Evolutionary conservation across 53 echinoderm and acorn worm species (phyloP), one percentile per base, ranked within the genome.

Genomic region (Paelopatides confundens): DNA sequence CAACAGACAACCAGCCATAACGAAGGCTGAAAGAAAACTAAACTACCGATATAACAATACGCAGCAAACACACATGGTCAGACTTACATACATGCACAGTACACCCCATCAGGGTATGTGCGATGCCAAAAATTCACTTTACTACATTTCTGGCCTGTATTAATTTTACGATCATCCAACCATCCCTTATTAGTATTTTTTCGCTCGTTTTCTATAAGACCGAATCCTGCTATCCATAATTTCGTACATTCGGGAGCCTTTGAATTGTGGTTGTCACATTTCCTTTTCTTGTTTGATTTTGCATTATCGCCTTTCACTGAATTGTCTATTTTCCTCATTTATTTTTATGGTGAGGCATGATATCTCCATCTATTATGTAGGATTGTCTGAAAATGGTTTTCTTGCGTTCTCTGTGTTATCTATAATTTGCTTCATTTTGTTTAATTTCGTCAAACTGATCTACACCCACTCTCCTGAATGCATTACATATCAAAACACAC

Each of bases 141-240:
- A 58, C 23, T 34, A 82, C n/a, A 4, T 1, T 58, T 31, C 17
- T 82, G 82, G 28, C 82, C 82, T 18, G 82, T 36, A 82, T 82
- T 82, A 0, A 82, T 63, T 5, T 62, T 53, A 3, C 35, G 1
- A n/a, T 82, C 54, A 54, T 54, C 17, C 17, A 12, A 54, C 54
- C 54, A 54, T 54, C 17, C 2, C 54, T 0, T 54, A 14, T 54
- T 4, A 5, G 17, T 1, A 1, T 5, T 23, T 12, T 13, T 21
- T 4, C 54, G 12, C 17, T 54, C 24, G 17, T 54, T 13, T 54
- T 54, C 54, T 5, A 5, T 54, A 0, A 54, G 18, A 15, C 18
- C 4, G 14, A 54, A n/a, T 13, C 17, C 1, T 58, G 58, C 5
- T 23, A 58, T 18, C 58, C 58, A 58, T 21, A 58, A n/a, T n/a